Conservation (phyloP, 1,140 invertebrate genomes). For the Bombus ignitus region DNA sequence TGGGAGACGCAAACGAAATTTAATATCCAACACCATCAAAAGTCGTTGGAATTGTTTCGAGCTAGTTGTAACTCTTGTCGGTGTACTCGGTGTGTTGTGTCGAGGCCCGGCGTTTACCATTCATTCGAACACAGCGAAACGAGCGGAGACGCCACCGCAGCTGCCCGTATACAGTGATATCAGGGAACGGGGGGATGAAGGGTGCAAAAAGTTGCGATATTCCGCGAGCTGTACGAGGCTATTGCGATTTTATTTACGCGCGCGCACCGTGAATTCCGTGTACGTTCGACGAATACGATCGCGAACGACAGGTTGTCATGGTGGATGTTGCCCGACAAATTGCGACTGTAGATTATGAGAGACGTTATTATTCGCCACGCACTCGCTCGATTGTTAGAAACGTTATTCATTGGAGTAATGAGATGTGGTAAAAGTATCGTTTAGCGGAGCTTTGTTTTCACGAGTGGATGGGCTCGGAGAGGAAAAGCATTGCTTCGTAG, state of each 20-base stretch:
- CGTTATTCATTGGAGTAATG: slow-evolving; percentile 9
- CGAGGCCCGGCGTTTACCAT: slow-evolving; percentile 21
- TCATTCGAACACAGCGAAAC: slow-evolving; percentile 20
- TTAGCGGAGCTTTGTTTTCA: not conserved
- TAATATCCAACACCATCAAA: slow-evolving; percentile 82
- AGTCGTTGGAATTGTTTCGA: slow-evolving; percentile 80
- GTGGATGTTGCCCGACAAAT: not conserved
- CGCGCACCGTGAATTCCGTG: not conserved
- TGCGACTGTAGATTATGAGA: not conserved
- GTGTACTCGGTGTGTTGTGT: slow-evolving; percentile 37
- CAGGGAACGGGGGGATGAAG: not conserved
- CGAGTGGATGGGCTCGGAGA: too few relatives aligned
- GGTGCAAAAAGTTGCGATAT: slow-evolving; percentile 3
- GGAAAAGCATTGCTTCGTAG: too few relatives aligned
- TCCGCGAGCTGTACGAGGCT: not conserved
- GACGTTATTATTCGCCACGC: too few relatives aligned
- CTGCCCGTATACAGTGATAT: too few relatives aligned
- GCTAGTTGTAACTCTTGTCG: slow-evolving; percentile 64
- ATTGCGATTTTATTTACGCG: not conserved
- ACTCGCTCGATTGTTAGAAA: not conserved
- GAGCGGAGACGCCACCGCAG: not conserved
- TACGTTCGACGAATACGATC: not conserved
- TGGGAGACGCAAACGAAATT: slow-evolving; percentile 78
- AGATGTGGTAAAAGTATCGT: not conserved
- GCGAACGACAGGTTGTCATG: not conserved